These are phyloP conservation scores for Athalia rosae DNA, from an alignment of 2,888 invertebrate species.

Conservation along the genomic window DNA sequence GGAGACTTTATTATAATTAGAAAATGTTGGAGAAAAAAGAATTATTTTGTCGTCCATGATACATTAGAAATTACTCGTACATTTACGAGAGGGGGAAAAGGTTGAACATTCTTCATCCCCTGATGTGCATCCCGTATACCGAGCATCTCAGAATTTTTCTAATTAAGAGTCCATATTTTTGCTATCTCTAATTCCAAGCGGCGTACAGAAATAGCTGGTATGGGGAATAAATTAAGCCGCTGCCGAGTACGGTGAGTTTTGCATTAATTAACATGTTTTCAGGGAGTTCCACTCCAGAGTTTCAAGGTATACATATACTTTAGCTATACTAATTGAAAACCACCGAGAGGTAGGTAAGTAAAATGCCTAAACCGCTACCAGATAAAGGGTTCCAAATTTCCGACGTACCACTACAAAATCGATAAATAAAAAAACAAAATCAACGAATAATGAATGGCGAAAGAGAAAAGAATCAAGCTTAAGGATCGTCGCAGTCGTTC, in stretches of 20 bases:
- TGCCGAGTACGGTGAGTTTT: neutral
- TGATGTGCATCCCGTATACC: no score
- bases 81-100: no score
- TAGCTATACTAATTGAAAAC: conserved; percentile 19
- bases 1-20: no score
- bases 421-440: no score
- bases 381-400: neutral
- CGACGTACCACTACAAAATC: neutral
- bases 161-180: neutral
- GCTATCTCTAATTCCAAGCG: conserved; percentile 5
- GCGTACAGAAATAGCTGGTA: neutral
- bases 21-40: no score
- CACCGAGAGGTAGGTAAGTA: conserved; percentile 12
- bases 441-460: no score
- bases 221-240: no score
- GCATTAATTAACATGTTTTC: conserved; percentile 34
- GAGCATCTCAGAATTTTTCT: no score
- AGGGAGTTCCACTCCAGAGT: conserved; percentile 7
- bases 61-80: no score
- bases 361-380: neutral
- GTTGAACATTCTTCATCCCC: no score
- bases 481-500: neutral
- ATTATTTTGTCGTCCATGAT: no score
- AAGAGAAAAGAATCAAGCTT: neutral
- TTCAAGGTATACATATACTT: no score